Evolutionary conservation across 2,888 invertebrate genomes (phyloP).

Genomic region (Eupithecia pulchellata): DNA sequence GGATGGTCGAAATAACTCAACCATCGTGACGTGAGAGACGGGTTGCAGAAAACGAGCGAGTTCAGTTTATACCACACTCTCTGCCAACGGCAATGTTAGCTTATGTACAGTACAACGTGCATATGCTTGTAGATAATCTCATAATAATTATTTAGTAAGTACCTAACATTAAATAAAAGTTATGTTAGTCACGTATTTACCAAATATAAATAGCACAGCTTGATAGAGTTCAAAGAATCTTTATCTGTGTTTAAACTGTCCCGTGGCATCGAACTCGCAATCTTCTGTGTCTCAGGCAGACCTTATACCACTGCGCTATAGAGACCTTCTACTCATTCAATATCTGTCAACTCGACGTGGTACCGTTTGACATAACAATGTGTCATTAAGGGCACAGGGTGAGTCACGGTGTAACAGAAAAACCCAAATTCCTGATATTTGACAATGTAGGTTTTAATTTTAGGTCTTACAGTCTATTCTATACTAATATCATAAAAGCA

Average conservation of each 20-base stretch:
- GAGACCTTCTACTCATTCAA: neutral
- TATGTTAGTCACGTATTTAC: neutral
- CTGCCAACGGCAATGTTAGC: neutral
- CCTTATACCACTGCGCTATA: neutral
- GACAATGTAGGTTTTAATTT: neutral
- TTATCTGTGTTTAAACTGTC: neutral
- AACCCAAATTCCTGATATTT: neutral
- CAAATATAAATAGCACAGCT: no score
- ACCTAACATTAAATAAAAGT: neutral
- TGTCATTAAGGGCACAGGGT: neutral
- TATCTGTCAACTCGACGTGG: neutral
- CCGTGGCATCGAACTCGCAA: neutral
- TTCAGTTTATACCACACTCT: slow-evolving; percentile 14
- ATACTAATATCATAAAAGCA: no score
- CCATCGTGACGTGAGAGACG: slow-evolving; percentile 26
- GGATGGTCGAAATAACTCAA: slow-evolving; percentile 31
- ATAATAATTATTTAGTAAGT: no score
- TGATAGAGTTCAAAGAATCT: no score
- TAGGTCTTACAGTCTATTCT: neutral
- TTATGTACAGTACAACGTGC: neutral
- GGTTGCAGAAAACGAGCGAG: slow-evolving; percentile 29
- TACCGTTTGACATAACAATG: neutral
- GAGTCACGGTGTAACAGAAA: neutral
- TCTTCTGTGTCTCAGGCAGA: neutral
- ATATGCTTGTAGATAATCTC: no score